Percentiles rank a stretch among this genome's conserved stretches.
phyloP scores from a whole-genome alignment of 2,797 vertebrate genomes.

The Novumbra hubbsi region DNA sequence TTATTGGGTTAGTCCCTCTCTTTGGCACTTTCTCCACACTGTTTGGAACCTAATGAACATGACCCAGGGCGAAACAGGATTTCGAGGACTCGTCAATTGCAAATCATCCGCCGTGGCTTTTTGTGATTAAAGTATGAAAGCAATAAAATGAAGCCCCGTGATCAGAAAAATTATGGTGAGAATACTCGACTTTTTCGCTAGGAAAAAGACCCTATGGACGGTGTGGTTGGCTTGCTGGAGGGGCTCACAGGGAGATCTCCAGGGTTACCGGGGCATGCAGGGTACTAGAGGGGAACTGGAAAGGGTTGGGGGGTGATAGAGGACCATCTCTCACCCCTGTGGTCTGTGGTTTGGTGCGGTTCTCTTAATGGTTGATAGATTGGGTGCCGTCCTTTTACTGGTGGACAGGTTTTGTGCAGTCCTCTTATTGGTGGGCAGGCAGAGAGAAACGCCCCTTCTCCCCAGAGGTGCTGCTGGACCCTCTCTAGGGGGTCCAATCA shows the following conservation, averaged over 20 bases:
- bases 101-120: conserved; percentile 36
- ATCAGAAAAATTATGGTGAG: conserved; percentile 30
- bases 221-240: conserved; percentile 5
- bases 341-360: conserved; percentile 6
- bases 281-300: not conserved
- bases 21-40: not conserved
- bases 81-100: conserved; percentile 33
- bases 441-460: conserved; percentile 21
- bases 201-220: conserved; percentile 18
- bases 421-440: not conserved
- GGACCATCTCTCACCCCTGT: not conserved
- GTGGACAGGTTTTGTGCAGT: conserved; percentile 11
- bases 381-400: not conserved
- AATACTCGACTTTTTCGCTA: not conserved
- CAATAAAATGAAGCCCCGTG: conserved; percentile 31
- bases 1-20: not conserved
- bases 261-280: not conserved
- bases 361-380: not conserved
- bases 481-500: conserved; percentile 19
- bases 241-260: not conserved
- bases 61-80: conserved; percentile 14
- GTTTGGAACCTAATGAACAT: not conserved
- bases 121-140: conserved; percentile 41
- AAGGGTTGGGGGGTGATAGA: not conserved
- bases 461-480: not conserved